Evolutionary conservation across 2,113 vertebrate genomes (phyloP), one percentile per base, ranked within the genome.

Genomic region (Hipposideros armiger): DNA sequence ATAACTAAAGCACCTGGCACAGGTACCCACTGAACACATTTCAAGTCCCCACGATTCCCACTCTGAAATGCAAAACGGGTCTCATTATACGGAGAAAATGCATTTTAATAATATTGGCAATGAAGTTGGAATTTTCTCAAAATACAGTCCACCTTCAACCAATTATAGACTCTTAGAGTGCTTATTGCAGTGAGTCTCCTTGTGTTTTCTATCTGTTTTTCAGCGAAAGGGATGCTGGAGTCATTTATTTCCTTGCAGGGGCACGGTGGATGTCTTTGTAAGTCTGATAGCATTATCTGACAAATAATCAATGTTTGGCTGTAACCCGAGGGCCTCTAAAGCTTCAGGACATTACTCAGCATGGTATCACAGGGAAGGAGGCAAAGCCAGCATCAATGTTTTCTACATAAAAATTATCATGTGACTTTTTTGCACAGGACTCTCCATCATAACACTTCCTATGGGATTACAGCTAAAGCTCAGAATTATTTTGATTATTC

Each of bases 241-340:
- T 96, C 92, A 96, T 97, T 97, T 96, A 96, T 97, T 97, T 97
- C 91, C 96, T 88, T 76, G 26, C 91, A 80, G 52, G 78, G 96
- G 58, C 81, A n/a, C 82, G 1, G 67, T 86, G 95, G 72, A 96
- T 92, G 88, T 97, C 96, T 98, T 95, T 96, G 96, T 91, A 96
- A 95, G 87, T 90, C 81, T 94, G 96, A 97, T 95, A 97, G 95
- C 87, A 97, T 93, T 98, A 97, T 98, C 97, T 95, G 96, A 97
- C 96, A 98, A 97, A 97, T 96, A 97, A 97, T 97, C 97, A 92
- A 97, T 97, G 97, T 96, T 83, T 96, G 96, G 72, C 96, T 97
- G 8, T 94, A 97, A 97, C 96, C 87, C 4, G 16, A 92, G 66
- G 92, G 81, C 88, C 84, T 96, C 84, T 92, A 42, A 80, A 94